phyloP scores from a whole-genome alignment of 1,140 invertebrate species.

The Pseudoatta argentina region DNA sequence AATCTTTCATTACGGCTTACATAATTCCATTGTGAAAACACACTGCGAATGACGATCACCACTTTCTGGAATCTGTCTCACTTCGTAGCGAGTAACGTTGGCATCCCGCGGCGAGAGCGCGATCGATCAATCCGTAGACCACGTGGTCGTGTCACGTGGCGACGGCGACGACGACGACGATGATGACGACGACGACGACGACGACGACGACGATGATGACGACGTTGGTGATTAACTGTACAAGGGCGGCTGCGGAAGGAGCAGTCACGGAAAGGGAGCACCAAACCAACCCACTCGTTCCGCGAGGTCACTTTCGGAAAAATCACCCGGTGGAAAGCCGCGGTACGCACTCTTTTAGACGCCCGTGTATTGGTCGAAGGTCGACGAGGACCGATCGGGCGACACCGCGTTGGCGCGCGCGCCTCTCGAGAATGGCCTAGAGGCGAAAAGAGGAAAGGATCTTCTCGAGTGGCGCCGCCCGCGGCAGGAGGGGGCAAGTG shows the following conservation, averaged over 20 bases:
- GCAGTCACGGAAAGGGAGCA: not conserved
- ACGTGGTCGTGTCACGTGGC: slow-evolving; percentile 78
- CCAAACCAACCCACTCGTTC: not conserved
- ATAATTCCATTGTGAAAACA: slow-evolving; percentile 7
- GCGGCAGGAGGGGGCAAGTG: slow-evolving; percentile 84
- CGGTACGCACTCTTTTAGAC: slow-evolving; percentile 47
- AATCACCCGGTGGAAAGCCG: slow-evolving; percentile 60
- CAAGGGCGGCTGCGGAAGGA: not conserved
- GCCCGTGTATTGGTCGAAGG: slow-evolving; percentile 79
- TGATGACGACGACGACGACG: not conserved
- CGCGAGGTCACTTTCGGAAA: slow-evolving; percentile 51
- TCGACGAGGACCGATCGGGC: slow-evolving; percentile 75
- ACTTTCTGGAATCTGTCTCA: slow-evolving; percentile 8
- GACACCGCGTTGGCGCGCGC: slow-evolving; percentile 85
- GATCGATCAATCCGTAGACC: slow-evolving; percentile 61
- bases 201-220: not conserved
- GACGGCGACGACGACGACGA: not conserved
- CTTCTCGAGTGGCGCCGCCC: slow-evolving; percentile 84
- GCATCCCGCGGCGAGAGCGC: slow-evolving; percentile 24
- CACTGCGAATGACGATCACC: not conserved
- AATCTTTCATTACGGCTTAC: not conserved
- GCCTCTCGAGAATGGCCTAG: slow-evolving; percentile 86
- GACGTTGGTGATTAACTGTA: slow-evolving; percentile 16
- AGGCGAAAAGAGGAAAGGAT: slow-evolving; percentile 86
- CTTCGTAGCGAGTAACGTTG: slow-evolving; percentile 21